A percentile compares a stretch with the other conserved stretches of the same genome.
These are phyloP conservation scores for Meta bourneti DNA, from an alignment of 2,888 invertebrate species.

Conservation along the genomic window DNA sequence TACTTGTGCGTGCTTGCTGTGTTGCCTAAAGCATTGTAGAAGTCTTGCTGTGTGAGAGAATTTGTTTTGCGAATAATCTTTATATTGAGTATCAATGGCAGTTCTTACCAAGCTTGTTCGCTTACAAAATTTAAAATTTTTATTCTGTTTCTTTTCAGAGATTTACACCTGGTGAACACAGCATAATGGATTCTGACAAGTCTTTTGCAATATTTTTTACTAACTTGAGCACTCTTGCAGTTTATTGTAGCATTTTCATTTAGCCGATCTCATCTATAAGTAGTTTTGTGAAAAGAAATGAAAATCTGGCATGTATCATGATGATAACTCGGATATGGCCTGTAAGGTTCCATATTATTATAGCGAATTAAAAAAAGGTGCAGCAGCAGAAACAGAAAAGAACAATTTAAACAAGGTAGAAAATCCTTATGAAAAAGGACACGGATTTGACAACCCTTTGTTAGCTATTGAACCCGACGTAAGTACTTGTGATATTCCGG, in stretches of 20 bases:
- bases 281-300: conserved; percentile 41
- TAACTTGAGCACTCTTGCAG: too few species aligned
- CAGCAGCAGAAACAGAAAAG: conserved; percentile 69
- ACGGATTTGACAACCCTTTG: conserved; percentile 78
- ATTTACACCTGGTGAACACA: too few species aligned
- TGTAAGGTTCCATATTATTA: conserved; percentile 78
- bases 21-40: too few species aligned
- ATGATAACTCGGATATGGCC: conserved; percentile 75
- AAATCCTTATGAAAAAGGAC: conserved; percentile 72
- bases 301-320: conserved; percentile 74
- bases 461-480: conserved; percentile 78
- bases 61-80: too few species aligned
- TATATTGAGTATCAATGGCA: too few species aligned
- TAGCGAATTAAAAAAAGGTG: conserved; percentile 77
- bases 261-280: conserved; percentile 4
- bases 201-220: too few species aligned
- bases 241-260: not conserved
- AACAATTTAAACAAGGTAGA: conserved; percentile 67
- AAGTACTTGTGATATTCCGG: conserved; percentile 71
- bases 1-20: too few species aligned
- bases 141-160: too few species aligned
- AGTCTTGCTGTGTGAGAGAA: too few species aligned
- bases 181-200: too few species aligned
- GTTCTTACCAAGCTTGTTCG: too few species aligned
- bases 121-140: too few species aligned